Evolutionary conservation across 2,113 vertebrate species (phyloP).

Genomic region (Nestor notabilis): DNA sequence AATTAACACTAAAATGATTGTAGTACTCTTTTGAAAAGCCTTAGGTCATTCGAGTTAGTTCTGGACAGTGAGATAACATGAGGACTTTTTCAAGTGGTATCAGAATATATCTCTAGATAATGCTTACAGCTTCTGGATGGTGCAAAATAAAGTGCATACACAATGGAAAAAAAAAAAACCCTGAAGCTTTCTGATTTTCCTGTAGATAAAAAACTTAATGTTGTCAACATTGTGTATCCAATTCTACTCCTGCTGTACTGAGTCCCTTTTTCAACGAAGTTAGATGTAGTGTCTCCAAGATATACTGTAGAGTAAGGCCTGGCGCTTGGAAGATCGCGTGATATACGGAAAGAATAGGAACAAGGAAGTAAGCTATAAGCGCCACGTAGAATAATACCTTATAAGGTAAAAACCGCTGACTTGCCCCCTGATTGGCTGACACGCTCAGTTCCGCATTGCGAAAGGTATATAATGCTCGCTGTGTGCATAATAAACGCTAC

Average conservation of each 20-base stretch:
- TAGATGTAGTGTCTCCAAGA: not conserved
- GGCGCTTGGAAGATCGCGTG: too few relatives aligned
- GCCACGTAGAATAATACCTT: too few relatives aligned
- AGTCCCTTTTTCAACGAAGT: not conserved
- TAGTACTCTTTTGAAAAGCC: not conserved
- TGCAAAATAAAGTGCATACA: not conserved
- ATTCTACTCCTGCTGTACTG: not conserved
- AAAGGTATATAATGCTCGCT: too few relatives aligned
- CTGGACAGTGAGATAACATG: not conserved
- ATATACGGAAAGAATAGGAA: too few relatives aligned
- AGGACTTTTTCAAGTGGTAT: not conserved
- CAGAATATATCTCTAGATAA: not conserved
- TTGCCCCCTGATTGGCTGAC: too few relatives aligned
- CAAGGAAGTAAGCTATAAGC: too few relatives aligned
- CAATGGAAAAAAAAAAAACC: not conserved
- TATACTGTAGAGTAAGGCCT: too few relatives aligned
- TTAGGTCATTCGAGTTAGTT: not conserved
- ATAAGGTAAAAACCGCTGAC: too few relatives aligned
- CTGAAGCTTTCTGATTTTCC: not conserved
- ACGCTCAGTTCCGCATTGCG: too few relatives aligned
- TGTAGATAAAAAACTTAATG: not conserved
- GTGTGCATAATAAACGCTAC: too few relatives aligned
- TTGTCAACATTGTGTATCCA: not conserved
- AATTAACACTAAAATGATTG: not conserved
- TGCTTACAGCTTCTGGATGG: not conserved